Percentiles rank a stretch among this genome's conserved stretches.
Evolutionary conservation across 2,113 vertebrate genomes (phyloP).

Genomic region (Brachyhypopomus gauderio): DNA sequence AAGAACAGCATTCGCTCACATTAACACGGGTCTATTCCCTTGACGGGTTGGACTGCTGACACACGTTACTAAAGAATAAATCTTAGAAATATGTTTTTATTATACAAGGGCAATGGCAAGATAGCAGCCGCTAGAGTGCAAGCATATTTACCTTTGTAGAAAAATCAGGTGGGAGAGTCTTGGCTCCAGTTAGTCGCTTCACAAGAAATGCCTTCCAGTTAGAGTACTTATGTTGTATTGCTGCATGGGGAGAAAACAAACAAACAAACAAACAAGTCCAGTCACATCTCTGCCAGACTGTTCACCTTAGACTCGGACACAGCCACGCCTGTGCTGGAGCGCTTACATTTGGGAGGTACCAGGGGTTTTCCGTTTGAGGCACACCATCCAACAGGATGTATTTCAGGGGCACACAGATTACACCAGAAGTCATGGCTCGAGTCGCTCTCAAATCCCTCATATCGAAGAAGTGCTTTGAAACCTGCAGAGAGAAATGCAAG

Average conservation of each 20-base stretch:
- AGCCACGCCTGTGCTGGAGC: neutral
- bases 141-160: conserved; percentile 83
- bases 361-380: conserved; percentile 94
- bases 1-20: neutral
- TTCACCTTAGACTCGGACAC: neutral
- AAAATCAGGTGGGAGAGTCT: conserved; percentile 97
- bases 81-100: neutral
- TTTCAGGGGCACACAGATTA: conserved; percentile 90
- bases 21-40: too few relatives aligned
- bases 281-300: neutral
- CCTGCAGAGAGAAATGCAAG: conserved; percentile 70
- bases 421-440: conserved; percentile 94
- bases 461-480: conserved; percentile 92
- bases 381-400: conserved; percentile 97
- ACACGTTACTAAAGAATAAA: too few relatives aligned
- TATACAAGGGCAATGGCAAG: neutral
- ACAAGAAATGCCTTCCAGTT: conserved; percentile 99
- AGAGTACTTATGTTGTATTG: conserved; percentile 95
- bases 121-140: too few relatives aligned
- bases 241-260: conserved; percentile 63
- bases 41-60: too few relatives aligned
- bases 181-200: conserved; percentile 98
- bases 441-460: conserved; percentile 96
- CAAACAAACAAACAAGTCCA: neutral
- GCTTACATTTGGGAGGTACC: conserved; percentile 88